Percentiles rank a stretch among this genome's conserved stretches.
Conservation (phyloP, 2,797 vertebrate species). For the Anas capensis region DNA sequence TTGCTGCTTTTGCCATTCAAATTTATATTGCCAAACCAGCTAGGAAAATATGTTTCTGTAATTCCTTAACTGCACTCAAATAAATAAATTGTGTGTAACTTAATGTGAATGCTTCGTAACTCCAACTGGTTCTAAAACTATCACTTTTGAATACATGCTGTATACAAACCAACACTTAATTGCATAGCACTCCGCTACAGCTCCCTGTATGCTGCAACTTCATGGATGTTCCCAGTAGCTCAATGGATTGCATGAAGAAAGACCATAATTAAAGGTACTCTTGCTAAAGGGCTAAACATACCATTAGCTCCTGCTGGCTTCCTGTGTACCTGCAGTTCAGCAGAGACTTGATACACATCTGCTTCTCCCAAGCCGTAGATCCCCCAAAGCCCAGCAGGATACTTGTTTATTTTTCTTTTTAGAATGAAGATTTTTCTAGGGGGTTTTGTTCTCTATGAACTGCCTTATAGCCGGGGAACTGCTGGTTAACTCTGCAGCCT, state of each 20-base stretch:
- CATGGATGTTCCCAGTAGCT: background rate
- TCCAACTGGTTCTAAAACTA: background rate
- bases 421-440: background rate
- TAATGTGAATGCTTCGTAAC: background rate
- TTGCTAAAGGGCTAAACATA: background rate
- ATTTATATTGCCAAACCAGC: background rate
- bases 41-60: background rate
- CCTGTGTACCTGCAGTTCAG: background rate
- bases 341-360: conserved; percentile 13
- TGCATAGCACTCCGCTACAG: background rate
- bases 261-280: background rate
- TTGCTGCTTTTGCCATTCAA: background rate
- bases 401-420: conserved; percentile 32
- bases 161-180: background rate
- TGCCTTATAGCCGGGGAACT: conserved; percentile 15
- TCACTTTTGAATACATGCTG: background rate
- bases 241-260: background rate
- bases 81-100: background rate
- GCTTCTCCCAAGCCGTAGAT: background rate
- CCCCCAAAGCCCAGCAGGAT: background rate
- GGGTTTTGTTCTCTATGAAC: background rate
- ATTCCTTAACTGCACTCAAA: background rate
- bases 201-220: background rate
- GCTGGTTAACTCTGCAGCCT: background rate
- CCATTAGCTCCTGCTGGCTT: background rate